Evolutionary conservation across 37 sponge, comb jelly and placozoan species (phyloP).

Genomic region (Mnemiopsis leidyi): DNA sequence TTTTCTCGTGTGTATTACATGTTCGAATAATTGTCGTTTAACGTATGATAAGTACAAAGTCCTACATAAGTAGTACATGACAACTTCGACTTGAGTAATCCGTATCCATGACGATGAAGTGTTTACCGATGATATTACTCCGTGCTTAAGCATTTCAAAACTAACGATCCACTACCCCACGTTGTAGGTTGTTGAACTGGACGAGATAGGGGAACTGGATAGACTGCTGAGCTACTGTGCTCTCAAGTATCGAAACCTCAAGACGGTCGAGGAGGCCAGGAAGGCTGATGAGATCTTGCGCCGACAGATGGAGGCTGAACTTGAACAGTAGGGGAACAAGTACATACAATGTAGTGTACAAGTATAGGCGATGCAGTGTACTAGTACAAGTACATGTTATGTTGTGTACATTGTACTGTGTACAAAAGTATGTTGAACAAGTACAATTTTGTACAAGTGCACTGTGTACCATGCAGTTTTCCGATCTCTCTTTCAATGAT

Average conservation of each 20-base stretch:
- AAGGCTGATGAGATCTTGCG: conserved; percentile 8
- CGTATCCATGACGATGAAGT: neutral
- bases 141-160: no score
- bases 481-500: neutral
- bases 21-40: no score
- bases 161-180: no score
- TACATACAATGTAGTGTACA: no score
- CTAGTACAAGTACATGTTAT: no score
- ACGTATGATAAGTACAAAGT: no score
- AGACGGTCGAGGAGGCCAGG: conserved; percentile 62
- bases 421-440: no score
- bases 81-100: neutral
- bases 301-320: neutral
- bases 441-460: no score
- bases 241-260: conserved; percentile 47
- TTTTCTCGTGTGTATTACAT: neutral
- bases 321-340: neutral
- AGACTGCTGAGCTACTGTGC: conserved; percentile 64
- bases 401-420: no score
- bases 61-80: no score
- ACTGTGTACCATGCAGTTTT: neutral
- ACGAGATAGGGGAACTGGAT: conserved; percentile 59
- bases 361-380: no score
- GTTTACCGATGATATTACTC: no score
- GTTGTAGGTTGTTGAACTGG: conserved; percentile 37